A percentile compares a stretch with the other conserved stretches of the same genome.
phyloP scores from a whole-genome alignment of 2,797 vertebrate species.

The Falco peregrinus region DNA sequence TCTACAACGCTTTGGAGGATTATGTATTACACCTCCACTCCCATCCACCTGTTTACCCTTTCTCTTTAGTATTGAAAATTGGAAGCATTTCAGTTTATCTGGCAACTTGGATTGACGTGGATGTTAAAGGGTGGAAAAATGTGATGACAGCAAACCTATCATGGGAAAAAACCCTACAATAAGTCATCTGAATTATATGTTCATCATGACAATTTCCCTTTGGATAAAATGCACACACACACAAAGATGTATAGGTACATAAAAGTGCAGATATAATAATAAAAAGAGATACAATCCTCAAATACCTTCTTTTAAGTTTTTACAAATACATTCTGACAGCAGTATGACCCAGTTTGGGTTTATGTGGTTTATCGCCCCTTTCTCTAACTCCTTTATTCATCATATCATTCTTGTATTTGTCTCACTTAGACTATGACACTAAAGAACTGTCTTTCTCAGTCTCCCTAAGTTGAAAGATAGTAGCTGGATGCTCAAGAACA shows the following conservation, averaged over 20 bases:
- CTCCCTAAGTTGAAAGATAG: background rate
- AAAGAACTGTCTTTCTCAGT: background rate
- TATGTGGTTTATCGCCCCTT: background rate
- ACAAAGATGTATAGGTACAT: background rate
- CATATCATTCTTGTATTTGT: background rate
- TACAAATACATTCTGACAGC: background rate
- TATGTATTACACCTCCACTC: background rate
- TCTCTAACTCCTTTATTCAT: background rate
- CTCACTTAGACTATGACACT: background rate
- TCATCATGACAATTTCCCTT: background rate
- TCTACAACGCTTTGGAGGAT: background rate
- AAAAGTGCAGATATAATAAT: background rate
- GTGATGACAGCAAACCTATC: background rate
- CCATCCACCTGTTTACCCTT: background rate
- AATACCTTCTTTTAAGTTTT: background rate
- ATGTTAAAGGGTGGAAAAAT: background rate
- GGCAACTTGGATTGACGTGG: background rate
- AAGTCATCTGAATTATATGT: background rate
- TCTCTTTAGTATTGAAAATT: background rate
- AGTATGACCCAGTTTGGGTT: background rate
- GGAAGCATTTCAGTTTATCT: background rate
- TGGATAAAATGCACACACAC: background rate
- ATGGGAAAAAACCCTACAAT: background rate
- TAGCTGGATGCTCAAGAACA: background rate
- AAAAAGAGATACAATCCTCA: background rate